Conservation (phyloP, 2,113 vertebrate species). For the Conger conger region DNA sequence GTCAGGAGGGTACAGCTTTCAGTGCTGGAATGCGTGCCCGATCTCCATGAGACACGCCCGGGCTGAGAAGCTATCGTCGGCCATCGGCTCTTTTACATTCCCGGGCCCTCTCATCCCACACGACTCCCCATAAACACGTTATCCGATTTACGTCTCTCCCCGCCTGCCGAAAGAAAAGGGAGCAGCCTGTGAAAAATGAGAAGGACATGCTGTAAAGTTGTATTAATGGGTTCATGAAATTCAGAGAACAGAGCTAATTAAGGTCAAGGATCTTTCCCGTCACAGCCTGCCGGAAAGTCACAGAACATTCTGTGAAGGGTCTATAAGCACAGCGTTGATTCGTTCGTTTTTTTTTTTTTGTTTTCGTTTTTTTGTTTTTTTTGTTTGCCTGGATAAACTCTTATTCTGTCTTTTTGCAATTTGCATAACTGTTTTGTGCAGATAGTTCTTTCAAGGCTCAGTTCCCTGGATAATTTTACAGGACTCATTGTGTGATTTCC, state of each 20-base stretch:
- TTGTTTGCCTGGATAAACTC: background rate
- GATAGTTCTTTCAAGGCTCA: background rate
- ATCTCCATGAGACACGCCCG: conserved; percentile 39
- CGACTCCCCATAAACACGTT: background rate
- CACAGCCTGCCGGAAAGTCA: conserved; percentile 46
- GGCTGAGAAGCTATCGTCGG: conserved; percentile 33
- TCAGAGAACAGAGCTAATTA: conserved; percentile 66
- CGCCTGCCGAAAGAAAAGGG: conserved; percentile 39
- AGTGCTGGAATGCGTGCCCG: conserved; percentile 40
- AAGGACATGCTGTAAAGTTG: conserved; percentile 67
- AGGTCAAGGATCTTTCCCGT: conserved; percentile 63
- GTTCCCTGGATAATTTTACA: background rate
- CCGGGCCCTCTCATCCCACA: conserved; percentile 21
- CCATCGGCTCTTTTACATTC: conserved; percentile 32
- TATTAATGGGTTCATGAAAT: conserved; percentile 65
- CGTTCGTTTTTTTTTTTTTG: conserved; percentile 41
- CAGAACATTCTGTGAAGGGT: conserved; percentile 59
- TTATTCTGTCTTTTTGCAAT: background rate
- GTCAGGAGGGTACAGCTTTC: conserved; percentile 27
- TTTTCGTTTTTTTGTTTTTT: conserved; percentile 38
- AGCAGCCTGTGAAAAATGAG: conserved; percentile 58
- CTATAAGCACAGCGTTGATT: background rate
- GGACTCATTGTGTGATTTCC: background rate
- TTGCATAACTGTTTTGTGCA: background rate
- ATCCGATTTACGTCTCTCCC: conserved; percentile 21